Base-by-base conservation (phyloP, 2,888 invertebrate genomes). In the Netelia virgata region DNA sequence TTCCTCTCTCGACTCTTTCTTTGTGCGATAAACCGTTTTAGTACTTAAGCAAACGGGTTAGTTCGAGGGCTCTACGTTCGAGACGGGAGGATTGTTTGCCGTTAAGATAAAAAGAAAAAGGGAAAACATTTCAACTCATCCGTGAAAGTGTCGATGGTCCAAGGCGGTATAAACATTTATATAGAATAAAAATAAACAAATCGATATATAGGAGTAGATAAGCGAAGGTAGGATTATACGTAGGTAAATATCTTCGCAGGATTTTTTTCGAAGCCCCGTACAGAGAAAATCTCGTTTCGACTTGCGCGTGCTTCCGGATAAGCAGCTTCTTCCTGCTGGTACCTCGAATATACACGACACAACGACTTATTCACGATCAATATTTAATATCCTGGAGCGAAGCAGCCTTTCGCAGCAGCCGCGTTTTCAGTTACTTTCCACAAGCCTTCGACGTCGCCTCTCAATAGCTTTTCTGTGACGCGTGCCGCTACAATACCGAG, bases 361-460 rank as follows among this genome's bases (percentile, higher is more conserved):
- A 77, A 78, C 80, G 59, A 72, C 73, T 61, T 73, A 69, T 81
- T 76, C 75, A 68, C 81, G 87, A 87, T 88, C 88, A 84, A 88
- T 88, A 88, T 88, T 88, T 88, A 88, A 88, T 88, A 88, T 88
- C 86, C 86, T 85, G 68, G 76, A 68, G 28, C 20, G 82, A 75
- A 77, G 59, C 36, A 76, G 73, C 78, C 76, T 85, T 86, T 82
- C 74, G 69, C 81, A 59, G 69, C 55, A 76, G 43, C 20, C 55
- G 61, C 76, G 59, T 77, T 76, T 82, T 82, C 73, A 55, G 75
- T 73, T 41, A 68, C 72, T 73, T 78, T 75, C 47, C 61, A 59
- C 74, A 20, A 55, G 41, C 61, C 55, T 69, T 61, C 63, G 63
- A 41, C 57, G 41, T 70, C 14, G 47, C 43, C 6, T 43, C 47